phyloP scores from a whole-genome alignment of 2,113 vertebrate species.

The Vidua chalybeata region DNA sequence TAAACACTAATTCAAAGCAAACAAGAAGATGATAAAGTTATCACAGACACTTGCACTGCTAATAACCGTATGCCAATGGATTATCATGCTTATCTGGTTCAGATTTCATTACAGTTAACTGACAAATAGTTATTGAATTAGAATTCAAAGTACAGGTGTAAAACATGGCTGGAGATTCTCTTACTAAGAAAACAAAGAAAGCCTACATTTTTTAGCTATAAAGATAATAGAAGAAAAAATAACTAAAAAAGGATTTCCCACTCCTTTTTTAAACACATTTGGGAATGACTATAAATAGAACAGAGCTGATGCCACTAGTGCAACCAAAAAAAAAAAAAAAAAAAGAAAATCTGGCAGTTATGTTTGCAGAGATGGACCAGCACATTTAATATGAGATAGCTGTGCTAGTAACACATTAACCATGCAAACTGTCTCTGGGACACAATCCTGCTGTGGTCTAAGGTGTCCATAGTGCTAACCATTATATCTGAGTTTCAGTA shows the following conservation, averaged over 20 bases:
- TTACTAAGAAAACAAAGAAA: not conserved
- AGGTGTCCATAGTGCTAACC: not conserved
- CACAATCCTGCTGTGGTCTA: not conserved
- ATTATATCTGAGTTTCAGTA: not conserved
- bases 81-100: not conserved
- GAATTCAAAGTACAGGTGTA: not conserved
- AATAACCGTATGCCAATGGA: not conserved
- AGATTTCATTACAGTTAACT: not conserved
- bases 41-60: not conserved
- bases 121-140: not conserved
- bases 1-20: not conserved
- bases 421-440: not conserved
- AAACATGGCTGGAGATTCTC: not conserved
- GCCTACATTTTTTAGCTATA: not conserved
- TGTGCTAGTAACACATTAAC: not conserved
- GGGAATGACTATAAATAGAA: not conserved
- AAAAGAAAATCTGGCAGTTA: not conserved
- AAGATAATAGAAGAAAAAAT: not conserved
- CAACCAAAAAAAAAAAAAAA: not conserved
- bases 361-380: not conserved
- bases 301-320: not conserved
- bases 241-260: not conserved
- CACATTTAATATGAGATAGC: not conserved
- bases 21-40: not conserved
- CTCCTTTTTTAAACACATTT: not conserved